Conservation (phyloP, 2,797 vertebrate genomes). For the Chromobotia macracanthus region DNA sequence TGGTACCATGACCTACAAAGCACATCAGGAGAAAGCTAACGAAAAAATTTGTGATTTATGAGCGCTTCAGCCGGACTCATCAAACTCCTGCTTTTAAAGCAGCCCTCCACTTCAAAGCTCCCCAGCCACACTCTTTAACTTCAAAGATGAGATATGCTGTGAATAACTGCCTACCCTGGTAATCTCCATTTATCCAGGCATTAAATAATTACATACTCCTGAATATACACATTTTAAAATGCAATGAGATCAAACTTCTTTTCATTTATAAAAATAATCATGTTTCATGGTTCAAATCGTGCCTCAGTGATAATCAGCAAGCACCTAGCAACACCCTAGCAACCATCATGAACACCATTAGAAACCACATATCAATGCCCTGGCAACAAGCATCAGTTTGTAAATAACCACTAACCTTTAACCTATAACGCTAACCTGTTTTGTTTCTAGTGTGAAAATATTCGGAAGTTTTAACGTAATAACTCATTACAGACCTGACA, state of each 20-base stretch:
- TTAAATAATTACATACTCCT: not conserved
- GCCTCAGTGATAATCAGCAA: too few relatives aligned
- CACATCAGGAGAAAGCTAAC: not conserved
- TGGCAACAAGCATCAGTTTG: too few relatives aligned
- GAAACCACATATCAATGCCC: not conserved
- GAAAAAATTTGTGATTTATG: slow-evolving; percentile 21
- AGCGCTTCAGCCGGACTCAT: slow-evolving; percentile 14
- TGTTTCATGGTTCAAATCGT: too few relatives aligned
- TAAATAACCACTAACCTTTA: too few relatives aligned
- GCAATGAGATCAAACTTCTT: too few relatives aligned
- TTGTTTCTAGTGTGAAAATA: not conserved
- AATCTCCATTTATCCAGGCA: not conserved
- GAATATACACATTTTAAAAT: not conserved
- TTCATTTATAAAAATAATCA: too few relatives aligned
- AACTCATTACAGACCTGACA: not conserved
- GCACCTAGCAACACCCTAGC: too few relatives aligned
- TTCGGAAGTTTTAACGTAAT: not conserved
- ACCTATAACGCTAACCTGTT: too few relatives aligned
- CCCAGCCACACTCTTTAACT: slow-evolving; percentile 12
- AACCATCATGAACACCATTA: too few relatives aligned
- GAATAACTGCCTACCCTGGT: not conserved
- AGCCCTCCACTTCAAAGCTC: slow-evolving; percentile 14
- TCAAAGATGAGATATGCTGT: slow-evolving; percentile 34
- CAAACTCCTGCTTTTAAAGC: slow-evolving; percentile 25
- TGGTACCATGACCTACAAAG: slow-evolving; percentile 16